These are phyloP conservation scores for Tholera decimalis DNA, from an alignment of 2,888 invertebrate genomes.

Conservation along the genomic window DNA sequence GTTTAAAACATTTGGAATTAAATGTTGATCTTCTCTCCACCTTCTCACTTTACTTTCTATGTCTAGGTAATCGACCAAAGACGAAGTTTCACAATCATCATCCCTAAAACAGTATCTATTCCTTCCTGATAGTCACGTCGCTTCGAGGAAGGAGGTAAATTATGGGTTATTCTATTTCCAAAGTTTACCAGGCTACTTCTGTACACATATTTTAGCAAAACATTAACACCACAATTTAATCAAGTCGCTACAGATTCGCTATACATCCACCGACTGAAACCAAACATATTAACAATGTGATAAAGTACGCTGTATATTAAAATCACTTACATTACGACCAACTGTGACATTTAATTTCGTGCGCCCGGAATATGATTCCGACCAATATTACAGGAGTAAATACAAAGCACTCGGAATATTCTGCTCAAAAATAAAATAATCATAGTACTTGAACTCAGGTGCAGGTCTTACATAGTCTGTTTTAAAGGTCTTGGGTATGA, in stretches of 20 bases:
- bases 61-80: background rate
- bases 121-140: background rate
- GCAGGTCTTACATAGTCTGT: conserved; percentile 39
- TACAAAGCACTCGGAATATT: conserved; percentile 30
- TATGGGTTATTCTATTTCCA: background rate
- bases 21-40: background rate
- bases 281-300: conserved; percentile 52
- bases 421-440: conserved; percentile 45
- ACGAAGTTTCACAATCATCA: background rate
- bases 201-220: conserved; percentile 17
- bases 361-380: conserved; percentile 35
- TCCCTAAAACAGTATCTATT: background rate
- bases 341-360: conserved; percentile 53
- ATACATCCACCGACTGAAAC: conserved; percentile 31
- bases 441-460: conserved; percentile 39
- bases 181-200: background rate
- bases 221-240: conserved; percentile 30
- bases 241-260: conserved; percentile 32
- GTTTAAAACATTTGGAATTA: too few species aligned
- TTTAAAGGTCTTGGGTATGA: conserved; percentile 26
- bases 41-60: background rate
- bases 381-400: conserved; percentile 43
- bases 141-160: background rate
- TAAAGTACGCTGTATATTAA: conserved; percentile 48
- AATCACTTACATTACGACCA: conserved; percentile 54